Base-by-base conservation (phyloP, 2,888 invertebrate species). In the Hermodice carunculata region DNA sequence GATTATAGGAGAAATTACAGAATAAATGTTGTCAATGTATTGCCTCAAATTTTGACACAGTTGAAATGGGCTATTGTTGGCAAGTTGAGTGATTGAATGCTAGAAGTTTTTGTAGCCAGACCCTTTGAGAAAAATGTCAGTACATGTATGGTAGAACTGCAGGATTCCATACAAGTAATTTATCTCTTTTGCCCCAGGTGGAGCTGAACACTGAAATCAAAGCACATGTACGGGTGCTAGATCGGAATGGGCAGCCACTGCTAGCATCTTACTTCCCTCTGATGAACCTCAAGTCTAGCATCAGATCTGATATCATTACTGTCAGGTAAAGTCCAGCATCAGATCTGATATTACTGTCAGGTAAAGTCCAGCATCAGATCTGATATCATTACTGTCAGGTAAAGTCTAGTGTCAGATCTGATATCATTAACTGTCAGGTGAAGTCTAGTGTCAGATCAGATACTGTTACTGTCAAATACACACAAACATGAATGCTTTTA, bases 171-270 rank as follows among this genome's bases (percentile, higher is more conserved):
- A n/a, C n/a, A n/a, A 37, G 40, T 34, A 24, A 48, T 8, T 46
- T 48, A 22, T 51, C 14, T 56, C 24, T 29, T 70, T 66, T 59
- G 17, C 8, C n/a, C n/a, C 67, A 86, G 85, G 85, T 87, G 26
- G 85, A 87, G 70, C 75, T 87, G 17, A 75, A 79, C 31, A 82
- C 82, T 64, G 81, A 84, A 46, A 77, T 87, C 4, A 71, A 67
- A 48, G 86, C 85, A 5, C 73, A 74, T 40, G 86, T 87, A 6
- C 77, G 81, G 68, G 84, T 87, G 14, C 66, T 85, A 44, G 87
- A 87, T 71, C 74, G 79, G 19, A 78, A 79, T 32, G 83, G 83
- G 6, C 70, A 80, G 42, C 79, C 78, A 34, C 76, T 87, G 14
- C 82, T 82, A 48, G 79, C 84, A 37, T 80, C 80, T 37, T 83